Evolutionary conservation across 2,888 invertebrate genomes (phyloP), one percentile per base, ranked within the genome.

Genomic region (Leucoptera coffeella): DNA sequence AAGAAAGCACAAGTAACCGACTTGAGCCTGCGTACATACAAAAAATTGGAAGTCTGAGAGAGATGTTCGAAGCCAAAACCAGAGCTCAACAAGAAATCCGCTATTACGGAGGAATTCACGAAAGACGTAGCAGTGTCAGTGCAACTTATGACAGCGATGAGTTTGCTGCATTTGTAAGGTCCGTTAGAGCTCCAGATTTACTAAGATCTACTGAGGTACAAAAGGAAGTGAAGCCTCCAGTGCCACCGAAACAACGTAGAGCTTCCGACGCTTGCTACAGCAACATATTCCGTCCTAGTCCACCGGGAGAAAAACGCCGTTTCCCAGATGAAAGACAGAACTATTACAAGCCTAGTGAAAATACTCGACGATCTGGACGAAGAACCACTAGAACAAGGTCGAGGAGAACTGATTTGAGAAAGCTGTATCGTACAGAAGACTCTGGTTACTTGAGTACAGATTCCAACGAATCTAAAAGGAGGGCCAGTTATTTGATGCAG

Each of bases 381-480:
- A 47, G 65, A 22, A 57, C 65, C 20, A 51, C 55, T 3, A 40
- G 65, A 34, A 56, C 58, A n/a, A 47, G 67, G 42, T 56, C 61
- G 5, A 43, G 64, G 32, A 41, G 65, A 38, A 56, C 59, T 10
- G 62, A 65, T 34, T 35, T 64, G 15, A 60, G 53, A 35, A 71
- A 60, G 38, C 39, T 61, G 13, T 60, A 52, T 37, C 58, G 50
- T 43, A 65, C 59, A 3, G 80, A 81, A 51, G 90, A 90, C 49
- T 86, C 88, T 7, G 90, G 89, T 0, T 90, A 90, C 41, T 74
- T 90, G 40, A 90, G 89, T 45, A 86, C 86, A 0, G 89, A 89
- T 45, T 88, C 87, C 2, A 77, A 75, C 30, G 81, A 81, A 39
- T 76, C 77, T 0, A 72, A 67, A 39, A 55, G 62, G 21, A 56